Percentiles rank a stretch among this genome's conserved stretches.
phyloP scores from a whole-genome alignment of 2,888 invertebrate genomes.

The Lamellibrachia columna region DNA sequence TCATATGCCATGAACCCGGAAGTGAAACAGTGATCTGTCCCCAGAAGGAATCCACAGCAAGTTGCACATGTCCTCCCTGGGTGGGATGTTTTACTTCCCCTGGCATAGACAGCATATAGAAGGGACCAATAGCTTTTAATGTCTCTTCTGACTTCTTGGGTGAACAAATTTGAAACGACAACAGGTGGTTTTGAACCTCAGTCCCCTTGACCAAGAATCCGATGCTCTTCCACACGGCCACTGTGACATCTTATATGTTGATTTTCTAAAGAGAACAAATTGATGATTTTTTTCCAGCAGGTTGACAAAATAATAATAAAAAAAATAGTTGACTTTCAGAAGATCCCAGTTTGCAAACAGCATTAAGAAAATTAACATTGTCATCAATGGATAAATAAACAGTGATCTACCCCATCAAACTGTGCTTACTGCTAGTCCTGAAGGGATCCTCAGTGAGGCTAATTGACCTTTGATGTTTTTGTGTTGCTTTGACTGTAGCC shows the following conservation, averaged over 20 bases:
- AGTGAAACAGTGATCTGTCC: too few relatives aligned
- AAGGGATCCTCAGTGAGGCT: neutral
- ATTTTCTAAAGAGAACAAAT: neutral
- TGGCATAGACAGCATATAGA: too few relatives aligned
- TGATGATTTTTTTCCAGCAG: neutral
- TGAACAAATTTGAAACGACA: too few relatives aligned
- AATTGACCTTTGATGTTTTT: conserved; percentile 1
- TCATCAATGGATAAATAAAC: neutral
- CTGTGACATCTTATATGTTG: neutral
- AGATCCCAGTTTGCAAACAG: neutral
- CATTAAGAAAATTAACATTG: neutral
- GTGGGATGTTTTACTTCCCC: too few relatives aligned
- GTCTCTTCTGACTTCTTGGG: too few relatives aligned
- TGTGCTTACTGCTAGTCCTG: neutral
- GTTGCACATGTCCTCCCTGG: too few relatives aligned
- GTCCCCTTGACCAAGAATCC: too few relatives aligned
- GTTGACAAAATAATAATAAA: neutral
- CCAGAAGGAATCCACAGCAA: too few relatives aligned
- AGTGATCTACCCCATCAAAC: neutral
- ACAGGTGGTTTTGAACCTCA: too few relatives aligned
- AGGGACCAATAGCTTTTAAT: too few relatives aligned
- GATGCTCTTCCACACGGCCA: too few relatives aligned
- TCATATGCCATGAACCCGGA: too few relatives aligned
- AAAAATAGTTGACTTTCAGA: neutral
- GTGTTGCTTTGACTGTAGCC: neutral